These are phyloP conservation scores for Acrocera orbiculus DNA, from an alignment of 2,888 invertebrate species.

Conservation along the genomic window DNA sequence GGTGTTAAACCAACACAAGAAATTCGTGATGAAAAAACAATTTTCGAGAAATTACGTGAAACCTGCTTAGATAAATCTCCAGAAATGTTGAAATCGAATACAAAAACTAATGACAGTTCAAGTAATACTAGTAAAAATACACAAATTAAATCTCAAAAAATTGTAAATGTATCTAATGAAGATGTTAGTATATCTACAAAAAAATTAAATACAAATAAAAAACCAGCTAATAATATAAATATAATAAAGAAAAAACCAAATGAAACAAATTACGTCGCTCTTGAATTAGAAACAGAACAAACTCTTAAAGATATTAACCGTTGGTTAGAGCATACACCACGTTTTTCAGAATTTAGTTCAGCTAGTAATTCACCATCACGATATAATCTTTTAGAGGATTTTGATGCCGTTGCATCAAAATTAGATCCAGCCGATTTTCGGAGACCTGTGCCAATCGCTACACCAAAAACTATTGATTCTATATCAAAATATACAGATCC, in stretches of 20 bases:
- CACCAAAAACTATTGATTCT: conserved; percentile 28
- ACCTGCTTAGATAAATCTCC: conserved; percentile 7
- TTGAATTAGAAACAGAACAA: conserved; percentile 49
- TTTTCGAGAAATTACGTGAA: conserved; percentile 11
- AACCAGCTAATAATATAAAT: conserved; percentile 7
- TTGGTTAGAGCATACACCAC: conserved; percentile 73
- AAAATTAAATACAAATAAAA: conserved; percentile 16
- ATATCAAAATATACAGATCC: conserved; percentile 33
- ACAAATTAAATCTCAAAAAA: too few species aligned
- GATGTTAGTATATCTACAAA: conserved; percentile 20
- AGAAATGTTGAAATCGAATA: too few species aligned
- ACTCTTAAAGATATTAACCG: conserved; percentile 67
- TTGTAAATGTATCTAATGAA: conserved; percentile 19
- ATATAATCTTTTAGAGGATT: conserved; percentile 45
- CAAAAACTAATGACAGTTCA: too few species aligned
- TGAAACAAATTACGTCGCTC: conserved; percentile 32
- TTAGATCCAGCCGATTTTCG: conserved; percentile 31
- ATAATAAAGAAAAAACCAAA: conserved; percentile 11
- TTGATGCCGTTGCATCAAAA: conserved; percentile 32
- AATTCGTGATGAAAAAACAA: conserved; percentile 8
- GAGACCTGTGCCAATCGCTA: conserved; percentile 32
- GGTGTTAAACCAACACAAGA: conserved; percentile 12
- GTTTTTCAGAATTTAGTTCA: conserved; percentile 55
- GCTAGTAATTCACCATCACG: conserved; percentile 60
- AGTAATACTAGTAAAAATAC: too few species aligned